Conservation (phyloP, 2,113 vertebrate genomes). For the Dicaeum eximium region DNA sequence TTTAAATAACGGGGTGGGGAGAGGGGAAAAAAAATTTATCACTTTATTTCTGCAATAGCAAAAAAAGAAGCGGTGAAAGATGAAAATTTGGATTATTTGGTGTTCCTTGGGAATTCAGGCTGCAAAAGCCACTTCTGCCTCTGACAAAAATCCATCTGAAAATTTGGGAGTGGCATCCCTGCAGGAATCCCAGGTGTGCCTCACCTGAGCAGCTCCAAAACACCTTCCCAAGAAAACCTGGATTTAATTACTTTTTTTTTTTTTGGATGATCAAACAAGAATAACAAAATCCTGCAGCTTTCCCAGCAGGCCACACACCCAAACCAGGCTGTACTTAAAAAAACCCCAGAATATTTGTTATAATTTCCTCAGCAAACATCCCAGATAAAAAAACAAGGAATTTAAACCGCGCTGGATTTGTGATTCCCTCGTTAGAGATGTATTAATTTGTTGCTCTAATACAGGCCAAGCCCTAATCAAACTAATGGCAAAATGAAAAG, state of each 20-base stretch:
- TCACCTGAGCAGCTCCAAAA: neutral
- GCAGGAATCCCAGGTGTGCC: neutral
- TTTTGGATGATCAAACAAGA: neutral
- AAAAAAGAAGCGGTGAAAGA: neutral
- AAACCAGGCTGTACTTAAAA: neutral
- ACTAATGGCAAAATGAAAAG: conserved; percentile 21
- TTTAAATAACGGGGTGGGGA: neutral
- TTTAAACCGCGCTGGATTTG: neutral
- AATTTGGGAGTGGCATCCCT: neutral
- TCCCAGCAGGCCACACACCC: neutral
- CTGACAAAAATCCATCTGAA: neutral
- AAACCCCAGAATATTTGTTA: fast-evolving
- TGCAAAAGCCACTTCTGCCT: neutral
- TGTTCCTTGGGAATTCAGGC: neutral
- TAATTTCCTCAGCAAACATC: neutral
- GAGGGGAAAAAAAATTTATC: neutral
- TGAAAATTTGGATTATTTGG: neutral
- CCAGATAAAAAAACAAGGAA: neutral
- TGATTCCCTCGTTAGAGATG: neutral
- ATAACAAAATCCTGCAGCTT: neutral
- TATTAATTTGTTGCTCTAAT: neutral
- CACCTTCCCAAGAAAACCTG: fast-evolving
- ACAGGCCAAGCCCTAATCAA: conserved; percentile 24
- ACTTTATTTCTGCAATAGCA: neutral
- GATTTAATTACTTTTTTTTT: neutral